Evolutionary conservation across 2,888 invertebrate genomes (phyloP).

Genomic region (Scelioninae gen. 1): DNA sequence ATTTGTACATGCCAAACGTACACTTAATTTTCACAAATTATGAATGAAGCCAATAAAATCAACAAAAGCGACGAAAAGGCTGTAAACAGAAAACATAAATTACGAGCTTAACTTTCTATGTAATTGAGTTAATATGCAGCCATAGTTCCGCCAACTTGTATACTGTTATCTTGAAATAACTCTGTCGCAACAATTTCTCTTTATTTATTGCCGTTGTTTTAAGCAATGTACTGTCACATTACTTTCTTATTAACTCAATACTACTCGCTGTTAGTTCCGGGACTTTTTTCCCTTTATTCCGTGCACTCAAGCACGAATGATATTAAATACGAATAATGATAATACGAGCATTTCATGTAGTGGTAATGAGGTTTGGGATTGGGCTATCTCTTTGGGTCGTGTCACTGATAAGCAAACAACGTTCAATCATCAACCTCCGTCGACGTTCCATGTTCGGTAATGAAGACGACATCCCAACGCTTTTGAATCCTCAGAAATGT

Average conservation of each 20-base stretch:
- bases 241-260: slow-evolving; percentile 66
- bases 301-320: slow-evolving; percentile 70
- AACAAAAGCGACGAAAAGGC: slow-evolving; percentile 37
- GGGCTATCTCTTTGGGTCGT: slow-evolving; percentile 75
- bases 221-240: slow-evolving; percentile 62
- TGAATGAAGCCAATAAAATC: slow-evolving; percentile 22
- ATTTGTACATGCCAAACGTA: too few species aligned
- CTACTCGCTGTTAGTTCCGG: slow-evolving; percentile 35
- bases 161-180: slow-evolving; percentile 48
- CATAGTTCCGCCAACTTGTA: slow-evolving; percentile 48
- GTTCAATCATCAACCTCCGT: slow-evolving; percentile 74
- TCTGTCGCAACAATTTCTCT: slow-evolving; percentile 62
- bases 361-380: slow-evolving; percentile 79
- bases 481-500: background rate
- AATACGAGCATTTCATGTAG: slow-evolving; percentile 84
- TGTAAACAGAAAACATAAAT: slow-evolving; percentile 64
- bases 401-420: slow-evolving; percentile 76
- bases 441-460: slow-evolving; percentile 73
- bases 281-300: slow-evolving; percentile 25
- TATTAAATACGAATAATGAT: slow-evolving; percentile 83
- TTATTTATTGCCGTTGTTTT: slow-evolving; percentile 66
- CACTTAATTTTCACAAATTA: too few species aligned
- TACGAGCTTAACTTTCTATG: slow-evolving; percentile 64
- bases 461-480: slow-evolving; percentile 77
- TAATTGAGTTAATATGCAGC: slow-evolving; percentile 64